Evolutionary conservation across 2,797 vertebrate genomes (phyloP), one percentile per base, ranked within the genome.

Genomic region (Tragelaphus oryx): DNA sequence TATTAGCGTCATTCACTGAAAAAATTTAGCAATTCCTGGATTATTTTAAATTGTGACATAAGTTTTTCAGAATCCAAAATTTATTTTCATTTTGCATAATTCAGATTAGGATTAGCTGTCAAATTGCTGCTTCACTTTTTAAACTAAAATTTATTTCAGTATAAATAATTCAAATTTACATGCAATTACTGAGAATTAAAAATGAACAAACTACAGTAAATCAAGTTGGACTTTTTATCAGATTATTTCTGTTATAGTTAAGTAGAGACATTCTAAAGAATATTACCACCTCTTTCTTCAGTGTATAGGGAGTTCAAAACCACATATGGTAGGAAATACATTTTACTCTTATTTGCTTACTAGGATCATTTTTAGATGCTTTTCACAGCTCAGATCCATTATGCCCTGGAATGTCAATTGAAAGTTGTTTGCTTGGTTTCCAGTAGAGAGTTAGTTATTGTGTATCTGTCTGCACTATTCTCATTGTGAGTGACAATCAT

Each of bases 371-470:
- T 60, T 94, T 55, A 94, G 81, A 91, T 5, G 46, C 54, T 97
- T 97, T 96, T 91, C 96, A 97, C 0, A 96, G 75, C 96, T 97
- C 88, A 68, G 52, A 91, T 93, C 94, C 89, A 90, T 93, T 91
- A 54, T 95, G 93, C 85, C 89, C 79, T 95, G 48, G 89, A 95
- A 90, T 41, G 22, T 93, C 97, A 97, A 13, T 55, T 96, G 62
- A 87, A 96, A 95, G 80, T 74, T 97, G 95, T 95, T 88, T 94
- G 95, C 83, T 90, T 95, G 88, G 30, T 93, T 94, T 97, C 96
- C 93, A 96, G 96, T 88, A 85, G 94, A 96, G 74, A 79, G 93
- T 95, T 87, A 91, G 84, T 96, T 97, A 96, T 37, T 96, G 83
- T 91, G 75, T 94, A 79, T 96, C 93, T 89, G 57, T 89, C 94